phyloP scores from a whole-genome alignment of 2,113 vertebrate genomes.

The Caracal caracal region DNA sequence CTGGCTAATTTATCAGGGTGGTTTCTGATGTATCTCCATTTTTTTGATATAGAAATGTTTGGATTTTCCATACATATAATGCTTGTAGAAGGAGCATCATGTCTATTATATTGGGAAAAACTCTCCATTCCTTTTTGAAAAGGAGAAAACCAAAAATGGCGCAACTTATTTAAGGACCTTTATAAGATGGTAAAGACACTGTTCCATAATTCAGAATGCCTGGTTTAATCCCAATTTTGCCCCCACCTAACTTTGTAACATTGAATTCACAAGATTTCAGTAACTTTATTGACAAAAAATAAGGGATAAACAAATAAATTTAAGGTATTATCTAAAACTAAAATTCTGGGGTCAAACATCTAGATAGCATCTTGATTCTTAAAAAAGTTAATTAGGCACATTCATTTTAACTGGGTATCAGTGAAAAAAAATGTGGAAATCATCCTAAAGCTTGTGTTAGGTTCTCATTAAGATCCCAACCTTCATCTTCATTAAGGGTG shows the following conservation, averaged over 20 bases:
- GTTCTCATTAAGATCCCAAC: neutral
- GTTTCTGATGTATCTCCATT: neutral
- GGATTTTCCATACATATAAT: neutral
- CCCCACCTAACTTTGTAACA: neutral
- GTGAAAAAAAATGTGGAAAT: conserved; percentile 23
- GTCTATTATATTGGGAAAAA: neutral
- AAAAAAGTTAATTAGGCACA: conserved; percentile 5
- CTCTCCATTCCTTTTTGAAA: neutral
- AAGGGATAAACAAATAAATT: neutral
- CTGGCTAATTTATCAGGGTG: neutral
- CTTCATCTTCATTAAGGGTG: neutral
- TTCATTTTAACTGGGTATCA: conserved; percentile 14
- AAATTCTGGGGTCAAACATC: neutral
- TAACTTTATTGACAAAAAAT: neutral
- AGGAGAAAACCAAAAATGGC: neutral
- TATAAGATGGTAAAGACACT: neutral
- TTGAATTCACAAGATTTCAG: neutral
- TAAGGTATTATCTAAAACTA: neutral
- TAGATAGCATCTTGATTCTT: neutral
- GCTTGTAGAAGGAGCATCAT: neutral
- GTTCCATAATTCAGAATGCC: neutral
- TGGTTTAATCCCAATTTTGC: neutral
- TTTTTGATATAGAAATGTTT: conserved; percentile 33
- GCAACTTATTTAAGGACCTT: neutral
- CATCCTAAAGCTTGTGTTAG: neutral